Evolutionary conservation across 2,797 vertebrate species (phyloP), one percentile per base, ranked within the genome.

Genomic region (Hybognathus amarus): DNA sequence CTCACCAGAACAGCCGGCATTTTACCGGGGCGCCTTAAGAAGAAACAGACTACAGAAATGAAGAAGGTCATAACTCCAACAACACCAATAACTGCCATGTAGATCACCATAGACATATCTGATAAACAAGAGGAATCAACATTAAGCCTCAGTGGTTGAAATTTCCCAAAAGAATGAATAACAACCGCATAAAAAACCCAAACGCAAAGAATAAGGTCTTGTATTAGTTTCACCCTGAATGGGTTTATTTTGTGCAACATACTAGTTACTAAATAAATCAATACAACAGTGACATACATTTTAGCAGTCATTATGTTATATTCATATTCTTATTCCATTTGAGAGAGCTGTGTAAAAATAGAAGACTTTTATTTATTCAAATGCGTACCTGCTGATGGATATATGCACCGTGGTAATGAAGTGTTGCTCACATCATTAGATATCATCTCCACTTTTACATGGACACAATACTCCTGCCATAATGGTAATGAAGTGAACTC

Each of bases 1-100:
- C 92, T 92, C 87, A 95, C 95, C 92, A 96, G 42, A 18, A 74
- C 90, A 75, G 38, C 54, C 7, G 95, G 95, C 69, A 89, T 94
- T 90, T 94, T 94, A 61, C 74, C 90, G 59, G 93, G 92, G 42
- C 36, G 77, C 67, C 10, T 93, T 56, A 95, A 61, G 85, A 93
- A 94, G 87, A 87, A 93, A 17, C 85, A 61, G n/a, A 93, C 24
- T 20, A 80, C 17, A 9, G 33, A 1, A 3, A 38, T 54, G 1
- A 85, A 38, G 15, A 93, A 27, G 20, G 24, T 45, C 13, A 87
- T 0, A 3, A 85, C 2, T 12, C 8, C 47, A 71, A 93, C 5
- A 33, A 85, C 61, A 82, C 66, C 11, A 85, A 85, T 17, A 81
- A 83, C 54, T 3, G 87, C 5, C 6, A 74, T 40, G 38, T 3